phyloP scores from a whole-genome alignment of 2,113 vertebrate species.

The Colaptes auratus region DNA sequence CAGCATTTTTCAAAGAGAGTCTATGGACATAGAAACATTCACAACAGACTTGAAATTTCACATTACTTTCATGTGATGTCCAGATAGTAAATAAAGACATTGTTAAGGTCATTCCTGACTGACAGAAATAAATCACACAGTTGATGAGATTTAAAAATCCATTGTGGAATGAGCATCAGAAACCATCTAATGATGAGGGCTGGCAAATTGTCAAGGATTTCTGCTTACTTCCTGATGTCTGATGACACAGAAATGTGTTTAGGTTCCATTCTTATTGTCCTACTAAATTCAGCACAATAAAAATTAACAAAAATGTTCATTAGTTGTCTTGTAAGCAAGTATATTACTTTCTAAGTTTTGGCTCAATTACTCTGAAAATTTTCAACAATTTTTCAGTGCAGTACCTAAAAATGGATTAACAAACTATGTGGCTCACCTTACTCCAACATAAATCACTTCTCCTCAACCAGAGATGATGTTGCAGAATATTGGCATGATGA shows the following conservation, averaged over 20 bases:
- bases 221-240: background rate
- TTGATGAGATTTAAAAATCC: constrained; percentile 12
- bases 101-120: background rate
- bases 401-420: background rate
- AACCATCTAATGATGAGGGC: background rate
- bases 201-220: constrained; percentile 29
- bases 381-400: background rate
- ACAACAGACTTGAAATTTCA: background rate
- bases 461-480: background rate
- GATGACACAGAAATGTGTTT: constrained; percentile 30
- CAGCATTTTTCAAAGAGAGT: background rate
- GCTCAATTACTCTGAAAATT: background rate
- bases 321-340: background rate
- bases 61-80: background rate
- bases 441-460: background rate
- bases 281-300: background rate
- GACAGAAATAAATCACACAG: background rate
- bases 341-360: background rate
- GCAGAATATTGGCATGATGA: background rate
- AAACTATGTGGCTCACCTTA: background rate
- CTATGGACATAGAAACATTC: background rate
- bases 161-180: background rate
- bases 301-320: background rate
- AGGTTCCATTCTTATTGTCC: background rate
- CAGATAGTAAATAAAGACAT: background rate